Evolutionary conservation across 2,113 vertebrate genomes (phyloP), one percentile per base, ranked within the genome.

Genomic region (Oreamnos americanus): DNA sequence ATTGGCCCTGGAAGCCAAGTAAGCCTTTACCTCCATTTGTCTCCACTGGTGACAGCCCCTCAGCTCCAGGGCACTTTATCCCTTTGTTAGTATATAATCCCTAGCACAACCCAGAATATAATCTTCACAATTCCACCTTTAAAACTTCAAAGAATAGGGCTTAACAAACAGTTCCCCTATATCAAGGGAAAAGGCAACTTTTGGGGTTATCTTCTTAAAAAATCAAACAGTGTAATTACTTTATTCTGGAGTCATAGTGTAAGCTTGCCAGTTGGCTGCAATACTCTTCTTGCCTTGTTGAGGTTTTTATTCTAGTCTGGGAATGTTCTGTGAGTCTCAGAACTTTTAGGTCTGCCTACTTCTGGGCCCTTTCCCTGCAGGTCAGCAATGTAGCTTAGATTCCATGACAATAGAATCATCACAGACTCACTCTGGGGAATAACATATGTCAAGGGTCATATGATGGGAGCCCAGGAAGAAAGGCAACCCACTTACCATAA

Each of bases 1-100:
- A 17, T 99, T 99, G 97, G 99, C 99, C 91, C 99, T 99, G 98
- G 99, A 99, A 99, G 99, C 99, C 98, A 99, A 99, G 99, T 99
- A 99, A 99, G 99, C 99, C 98, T 97, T 96, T 81, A 96, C 92
- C 96, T 98, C 96, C 95, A 17, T 93, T 78, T 93, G 90, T 94
- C 95, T 97, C 91, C 57, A 81, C 83, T 94, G 93, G 84, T 81
- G 91, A 90, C 86, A 90, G 13, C 64, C 95, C 96, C 96, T 89
- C 39, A 39, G 21, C 51, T 96, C 62, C 62, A 21, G 26, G 62
- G 81, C 53, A 39, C 0, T 19, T 14, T 21, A 25, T 36, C 92
- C 57, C 45, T 33, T 84, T 33, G 84, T 83, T n/a, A 30, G 7
- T 3, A 10, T 28, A 30, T 8, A 55, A n/a, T n/a, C 90, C 87